phyloP scores from a whole-genome alignment of 2,113 vertebrate species.

The Echinops telfairi region DNA sequence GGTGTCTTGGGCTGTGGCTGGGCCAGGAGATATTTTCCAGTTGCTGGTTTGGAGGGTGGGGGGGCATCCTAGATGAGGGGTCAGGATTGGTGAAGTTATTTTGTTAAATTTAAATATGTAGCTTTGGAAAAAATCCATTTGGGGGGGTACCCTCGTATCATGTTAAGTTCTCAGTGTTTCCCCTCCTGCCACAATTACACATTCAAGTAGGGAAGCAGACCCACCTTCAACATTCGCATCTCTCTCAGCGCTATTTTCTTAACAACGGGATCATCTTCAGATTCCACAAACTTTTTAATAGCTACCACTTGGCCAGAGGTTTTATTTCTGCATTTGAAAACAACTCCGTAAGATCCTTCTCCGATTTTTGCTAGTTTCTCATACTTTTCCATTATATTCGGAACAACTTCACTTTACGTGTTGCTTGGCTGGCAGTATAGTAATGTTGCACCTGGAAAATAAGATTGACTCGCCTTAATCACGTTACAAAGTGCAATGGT shows the following conservation, averaged over 20 bases:
- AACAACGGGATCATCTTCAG: conserved; percentile 92
- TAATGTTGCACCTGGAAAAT: conserved; percentile 72
- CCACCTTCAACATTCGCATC: conserved; percentile 93
- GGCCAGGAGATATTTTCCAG: background rate
- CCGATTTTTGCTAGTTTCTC: conserved; percentile 93
- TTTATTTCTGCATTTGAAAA: conserved; percentile 93
- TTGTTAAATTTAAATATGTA: background rate
- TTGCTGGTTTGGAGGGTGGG: background rate
- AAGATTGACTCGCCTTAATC: conserved; percentile 20
- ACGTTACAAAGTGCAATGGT: background rate
- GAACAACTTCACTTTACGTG: conserved; percentile 31
- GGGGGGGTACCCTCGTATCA: background rate
- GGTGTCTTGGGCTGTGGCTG: background rate
- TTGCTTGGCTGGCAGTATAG: background rate
- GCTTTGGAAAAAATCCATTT: too few relatives aligned
- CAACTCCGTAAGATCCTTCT: conserved; percentile 93
- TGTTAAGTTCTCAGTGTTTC: background rate
- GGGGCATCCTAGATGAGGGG: background rate
- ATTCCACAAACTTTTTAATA: conserved; percentile 94
- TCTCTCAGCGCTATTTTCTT: conserved; percentile 94
- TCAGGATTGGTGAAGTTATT: background rate
- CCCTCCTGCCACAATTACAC: background rate
- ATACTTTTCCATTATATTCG: conserved; percentile 91
- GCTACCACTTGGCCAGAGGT: conserved; percentile 92
- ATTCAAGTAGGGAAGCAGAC: background rate